Conservation (phyloP, 2,113 vertebrate genomes). For the Clinocottus analis region DNA sequence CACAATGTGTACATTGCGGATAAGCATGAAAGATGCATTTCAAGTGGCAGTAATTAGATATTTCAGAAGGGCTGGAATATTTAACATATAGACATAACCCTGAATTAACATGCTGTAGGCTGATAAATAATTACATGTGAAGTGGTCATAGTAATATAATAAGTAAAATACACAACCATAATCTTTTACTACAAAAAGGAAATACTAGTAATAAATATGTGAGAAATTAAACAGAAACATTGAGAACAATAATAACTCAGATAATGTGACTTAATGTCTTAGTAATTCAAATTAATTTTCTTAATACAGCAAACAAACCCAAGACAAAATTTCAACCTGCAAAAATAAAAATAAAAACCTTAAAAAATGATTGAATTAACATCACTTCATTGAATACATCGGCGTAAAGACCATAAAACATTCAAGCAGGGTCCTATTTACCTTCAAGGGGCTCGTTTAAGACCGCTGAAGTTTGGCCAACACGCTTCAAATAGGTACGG, state of each 20-base stretch:
- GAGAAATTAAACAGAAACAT: not conserved
- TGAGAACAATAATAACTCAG: not conserved
- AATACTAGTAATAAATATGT: not conserved
- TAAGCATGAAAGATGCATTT: not conserved
- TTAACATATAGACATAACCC: not conserved
- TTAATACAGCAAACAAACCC: not conserved
- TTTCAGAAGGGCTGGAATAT: not conserved
- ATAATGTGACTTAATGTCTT: not conserved
- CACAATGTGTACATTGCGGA: not conserved
- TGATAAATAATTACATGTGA: not conserved
- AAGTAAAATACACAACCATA: not conserved
- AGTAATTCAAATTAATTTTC: not conserved
- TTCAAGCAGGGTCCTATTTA: not conserved
- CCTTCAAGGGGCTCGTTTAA: not conserved
- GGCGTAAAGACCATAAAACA: not conserved
- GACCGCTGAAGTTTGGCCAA: not conserved
- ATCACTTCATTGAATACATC: not conserved
- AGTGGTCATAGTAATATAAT: not conserved
- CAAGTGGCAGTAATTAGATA: not conserved
- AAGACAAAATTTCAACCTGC: not conserved
- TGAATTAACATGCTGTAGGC: not conserved
- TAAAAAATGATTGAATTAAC: not conserved
- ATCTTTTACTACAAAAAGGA: not conserved
- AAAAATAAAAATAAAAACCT: not conserved
- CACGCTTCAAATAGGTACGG: not conserved